phyloP scores from a whole-genome alignment of 2,888 invertebrate species.

The Selenia dentaria region DNA sequence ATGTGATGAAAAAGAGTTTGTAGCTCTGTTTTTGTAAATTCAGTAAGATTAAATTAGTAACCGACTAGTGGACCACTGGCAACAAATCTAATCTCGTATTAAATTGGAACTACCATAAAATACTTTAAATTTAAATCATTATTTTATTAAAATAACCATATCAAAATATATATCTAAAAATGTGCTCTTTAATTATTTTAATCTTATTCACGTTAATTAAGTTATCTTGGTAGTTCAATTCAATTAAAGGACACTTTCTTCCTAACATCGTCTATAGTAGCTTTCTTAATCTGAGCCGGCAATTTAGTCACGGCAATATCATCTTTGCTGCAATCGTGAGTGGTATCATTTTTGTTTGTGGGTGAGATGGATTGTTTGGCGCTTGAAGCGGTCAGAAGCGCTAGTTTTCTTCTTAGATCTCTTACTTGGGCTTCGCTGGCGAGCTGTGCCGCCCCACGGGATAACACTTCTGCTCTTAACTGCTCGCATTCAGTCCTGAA shows the following conservation, averaged over 20 bases:
- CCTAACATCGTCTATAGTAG: conserved; percentile 58
- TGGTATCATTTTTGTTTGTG: conserved; percentile 24
- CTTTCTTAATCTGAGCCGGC: conserved; percentile 37
- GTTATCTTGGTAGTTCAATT: too few relatives aligned
- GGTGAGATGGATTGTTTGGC: conserved; percentile 28
- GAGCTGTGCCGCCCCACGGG: conserved; percentile 66
- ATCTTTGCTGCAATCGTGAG: conserved; percentile 30
- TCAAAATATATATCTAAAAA: too few relatives aligned
- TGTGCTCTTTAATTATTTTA: too few relatives aligned
- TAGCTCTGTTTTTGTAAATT: too few relatives aligned
- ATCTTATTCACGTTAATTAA: too few relatives aligned
- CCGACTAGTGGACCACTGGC: too few relatives aligned
- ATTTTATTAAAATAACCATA: too few relatives aligned
- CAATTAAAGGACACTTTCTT: conserved; percentile 75
- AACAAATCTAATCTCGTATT: too few relatives aligned
- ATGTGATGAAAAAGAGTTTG: too few relatives aligned
- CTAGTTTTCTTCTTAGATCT: conserved; percentile 66
- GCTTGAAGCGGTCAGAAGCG: conserved; percentile 38
- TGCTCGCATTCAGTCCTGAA: conserved; percentile 65
- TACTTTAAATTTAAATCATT: too few relatives aligned
- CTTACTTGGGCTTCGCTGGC: conserved; percentile 66
- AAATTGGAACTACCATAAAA: too few relatives aligned
- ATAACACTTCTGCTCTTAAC: conserved; percentile 62
- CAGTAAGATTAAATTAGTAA: too few relatives aligned
- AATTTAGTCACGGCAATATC: conserved; percentile 41